phyloP scores from a whole-genome alignment of 2,113 vertebrate species.

The Gobius niger region DNA sequence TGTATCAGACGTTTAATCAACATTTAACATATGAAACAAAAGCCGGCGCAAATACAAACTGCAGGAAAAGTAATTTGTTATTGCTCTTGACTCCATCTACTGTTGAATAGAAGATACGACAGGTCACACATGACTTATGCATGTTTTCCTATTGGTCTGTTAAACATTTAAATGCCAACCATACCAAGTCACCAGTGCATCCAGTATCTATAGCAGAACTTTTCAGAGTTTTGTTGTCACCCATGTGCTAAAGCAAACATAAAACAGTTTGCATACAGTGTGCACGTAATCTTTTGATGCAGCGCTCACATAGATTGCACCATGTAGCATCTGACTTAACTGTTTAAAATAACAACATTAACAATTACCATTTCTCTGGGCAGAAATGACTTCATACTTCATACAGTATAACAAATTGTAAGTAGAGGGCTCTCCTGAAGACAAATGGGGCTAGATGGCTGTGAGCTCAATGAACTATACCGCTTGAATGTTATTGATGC shows the following conservation, averaged over 20 bases:
- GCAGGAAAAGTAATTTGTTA: background rate
- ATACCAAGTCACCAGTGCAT: background rate
- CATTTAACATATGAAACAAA: too few relatives aligned
- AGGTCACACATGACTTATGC: too few relatives aligned
- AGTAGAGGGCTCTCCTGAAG: constrained; percentile 38
- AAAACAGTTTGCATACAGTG: too few relatives aligned
- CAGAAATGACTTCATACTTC: constrained; percentile 53
- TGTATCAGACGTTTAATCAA: too few relatives aligned
- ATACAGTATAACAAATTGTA: constrained; percentile 34
- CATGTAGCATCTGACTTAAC: background rate
- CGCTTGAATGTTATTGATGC: constrained; percentile 58
- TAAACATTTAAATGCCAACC: background rate
- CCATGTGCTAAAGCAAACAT: too few relatives aligned
- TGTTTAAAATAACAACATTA: constrained; percentile 17
- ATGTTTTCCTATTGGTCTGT: too few relatives aligned
- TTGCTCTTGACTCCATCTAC: background rate
- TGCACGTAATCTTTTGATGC: background rate
- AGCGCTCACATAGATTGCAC: constrained; percentile 3
- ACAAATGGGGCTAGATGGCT: constrained; percentile 57
- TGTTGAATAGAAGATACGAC: background rate
- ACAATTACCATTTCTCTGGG: constrained; percentile 18
- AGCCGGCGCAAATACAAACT: too few relatives aligned
- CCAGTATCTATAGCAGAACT: background rate
- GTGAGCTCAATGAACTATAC: constrained; percentile 59
- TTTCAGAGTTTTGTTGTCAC: too few relatives aligned